Conservation (phyloP, 2,113 vertebrate species). For the Colius striatus region DNA sequence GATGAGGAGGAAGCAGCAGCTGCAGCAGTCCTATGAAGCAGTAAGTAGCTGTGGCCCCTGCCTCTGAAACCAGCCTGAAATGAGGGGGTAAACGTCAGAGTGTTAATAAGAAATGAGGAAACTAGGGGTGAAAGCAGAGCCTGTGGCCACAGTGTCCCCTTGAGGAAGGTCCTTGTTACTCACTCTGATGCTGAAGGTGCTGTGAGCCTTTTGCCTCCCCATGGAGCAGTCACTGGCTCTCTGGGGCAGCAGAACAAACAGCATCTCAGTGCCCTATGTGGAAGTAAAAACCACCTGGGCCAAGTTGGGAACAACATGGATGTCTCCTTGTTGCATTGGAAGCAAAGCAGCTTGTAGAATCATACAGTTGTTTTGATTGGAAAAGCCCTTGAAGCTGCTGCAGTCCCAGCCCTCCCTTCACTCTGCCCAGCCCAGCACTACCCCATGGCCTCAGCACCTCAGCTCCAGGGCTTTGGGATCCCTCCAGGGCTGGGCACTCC, state of each 20-base stretch:
- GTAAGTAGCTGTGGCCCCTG: constrained; percentile 66
- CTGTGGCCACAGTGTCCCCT: neutral
- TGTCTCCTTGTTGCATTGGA: neutral
- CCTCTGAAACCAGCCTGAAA: fast-evolving
- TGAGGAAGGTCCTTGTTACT: neutral
- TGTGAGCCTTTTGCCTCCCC: neutral
- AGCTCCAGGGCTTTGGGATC: too few relatives aligned
- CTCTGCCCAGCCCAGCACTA: too few relatives aligned
- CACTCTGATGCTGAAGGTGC: neutral
- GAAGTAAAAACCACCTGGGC: neutral
- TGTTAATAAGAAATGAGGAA: neutral
- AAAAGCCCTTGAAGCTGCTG: too few relatives aligned
- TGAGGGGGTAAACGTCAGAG: too few relatives aligned
- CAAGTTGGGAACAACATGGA: neutral
- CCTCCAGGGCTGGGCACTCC: too few relatives aligned
- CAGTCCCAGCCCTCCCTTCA: too few relatives aligned
- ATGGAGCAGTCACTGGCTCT: neutral
- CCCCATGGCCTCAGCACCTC: too few relatives aligned
- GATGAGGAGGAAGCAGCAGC: constrained; percentile 73
- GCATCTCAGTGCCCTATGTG: neutral
- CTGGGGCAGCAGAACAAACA: neutral
- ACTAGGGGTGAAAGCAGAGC: fast-evolving
- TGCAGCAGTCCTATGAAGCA: constrained; percentile 72
- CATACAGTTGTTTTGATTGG: too few relatives aligned
- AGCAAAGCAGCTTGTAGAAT: neutral